phyloP scores from a whole-genome alignment of 2,797 vertebrate genomes.

The Gymnoscopelus microlampas region DNA sequence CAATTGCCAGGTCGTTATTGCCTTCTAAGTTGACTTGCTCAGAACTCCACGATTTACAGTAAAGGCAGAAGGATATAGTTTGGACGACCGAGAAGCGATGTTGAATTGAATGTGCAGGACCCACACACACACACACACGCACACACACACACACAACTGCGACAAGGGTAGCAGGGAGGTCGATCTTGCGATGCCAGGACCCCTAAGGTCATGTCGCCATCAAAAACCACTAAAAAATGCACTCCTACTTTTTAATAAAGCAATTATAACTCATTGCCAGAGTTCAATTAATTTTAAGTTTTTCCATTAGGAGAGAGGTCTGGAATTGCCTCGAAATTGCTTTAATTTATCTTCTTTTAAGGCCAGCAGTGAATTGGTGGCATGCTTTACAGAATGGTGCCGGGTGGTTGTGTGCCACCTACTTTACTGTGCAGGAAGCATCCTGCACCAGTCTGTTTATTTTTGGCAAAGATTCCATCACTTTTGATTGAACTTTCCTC shows the following conservation, averaged over 20 bases:
- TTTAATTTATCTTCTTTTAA: conserved; percentile 21
- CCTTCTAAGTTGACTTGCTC: conserved; percentile 73
- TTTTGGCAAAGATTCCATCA: conserved; percentile 1
- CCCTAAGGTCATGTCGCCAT: conserved; percentile 62
- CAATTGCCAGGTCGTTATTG: conserved; percentile 81
- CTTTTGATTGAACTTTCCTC: background rate
- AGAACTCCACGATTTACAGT: conserved; percentile 62
- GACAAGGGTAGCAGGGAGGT: conserved; percentile 30
- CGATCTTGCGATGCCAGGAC: conserved; percentile 16
- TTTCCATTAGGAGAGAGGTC: conserved; percentile 64
- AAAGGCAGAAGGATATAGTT: conserved; percentile 62
- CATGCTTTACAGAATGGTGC: conserved; percentile 19
- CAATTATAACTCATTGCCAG: conserved; percentile 76
- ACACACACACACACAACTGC: too few relatives aligned
- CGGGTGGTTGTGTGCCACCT: background rate
- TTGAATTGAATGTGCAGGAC: background rate
- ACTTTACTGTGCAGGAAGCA: background rate
- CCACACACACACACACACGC: too few relatives aligned
- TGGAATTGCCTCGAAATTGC: conserved; percentile 58
- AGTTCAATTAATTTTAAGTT: conserved; percentile 74
- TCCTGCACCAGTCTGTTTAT: background rate
- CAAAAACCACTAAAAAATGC: conserved; percentile 72
- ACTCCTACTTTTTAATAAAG: conserved; percentile 77
- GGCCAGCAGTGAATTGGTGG: conserved; percentile 16
- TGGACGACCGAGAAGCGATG: conserved; percentile 21